phyloP scores from a whole-genome alignment of 1,140 invertebrate species.

The Odontomachus brunneus region DNA sequence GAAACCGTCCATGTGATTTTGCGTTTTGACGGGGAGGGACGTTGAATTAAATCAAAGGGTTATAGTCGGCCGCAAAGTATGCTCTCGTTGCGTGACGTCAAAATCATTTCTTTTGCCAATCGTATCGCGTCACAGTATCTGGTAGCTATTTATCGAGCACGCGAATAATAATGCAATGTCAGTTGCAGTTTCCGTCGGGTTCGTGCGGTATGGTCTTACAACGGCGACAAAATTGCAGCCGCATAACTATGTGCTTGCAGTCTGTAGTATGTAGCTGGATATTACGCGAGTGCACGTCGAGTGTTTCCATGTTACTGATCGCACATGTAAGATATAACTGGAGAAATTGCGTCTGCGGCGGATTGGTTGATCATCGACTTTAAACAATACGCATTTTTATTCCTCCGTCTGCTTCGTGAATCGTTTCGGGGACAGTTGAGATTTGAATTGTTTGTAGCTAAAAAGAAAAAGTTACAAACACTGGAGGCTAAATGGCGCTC shows the following conservation, averaged over 20 bases:
- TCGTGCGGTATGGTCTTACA: background rate
- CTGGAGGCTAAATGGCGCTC: too few relatives aligned
- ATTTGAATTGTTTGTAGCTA: too few relatives aligned
- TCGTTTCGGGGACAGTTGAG: too few relatives aligned
- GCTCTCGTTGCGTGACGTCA: background rate
- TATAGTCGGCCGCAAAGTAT: background rate
- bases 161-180: slow-evolving; percentile 2
- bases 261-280: background rate
- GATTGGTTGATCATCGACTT: background rate
- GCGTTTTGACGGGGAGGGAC: background rate
- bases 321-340: background rate
- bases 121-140: slow-evolving; percentile 9
- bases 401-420: too few relatives aligned
- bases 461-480: too few relatives aligned
- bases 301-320: background rate
- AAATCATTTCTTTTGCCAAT: slow-evolving; percentile 17
- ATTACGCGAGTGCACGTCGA: slow-evolving; percentile 5
- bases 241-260: background rate
- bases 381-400: too few relatives aligned
- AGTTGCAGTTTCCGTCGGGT: background rate
- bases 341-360: background rate
- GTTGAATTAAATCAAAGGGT: slow-evolving; percentile 27
- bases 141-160: background rate
- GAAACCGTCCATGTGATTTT: slow-evolving; percentile 6
- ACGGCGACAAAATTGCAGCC: slow-evolving; percentile 22